Percentiles rank a stretch among this genome's conserved stretches.
Evolutionary conservation across 1,140 invertebrate species (phyloP).

Genomic region (Aradophagus sp.): DNA sequence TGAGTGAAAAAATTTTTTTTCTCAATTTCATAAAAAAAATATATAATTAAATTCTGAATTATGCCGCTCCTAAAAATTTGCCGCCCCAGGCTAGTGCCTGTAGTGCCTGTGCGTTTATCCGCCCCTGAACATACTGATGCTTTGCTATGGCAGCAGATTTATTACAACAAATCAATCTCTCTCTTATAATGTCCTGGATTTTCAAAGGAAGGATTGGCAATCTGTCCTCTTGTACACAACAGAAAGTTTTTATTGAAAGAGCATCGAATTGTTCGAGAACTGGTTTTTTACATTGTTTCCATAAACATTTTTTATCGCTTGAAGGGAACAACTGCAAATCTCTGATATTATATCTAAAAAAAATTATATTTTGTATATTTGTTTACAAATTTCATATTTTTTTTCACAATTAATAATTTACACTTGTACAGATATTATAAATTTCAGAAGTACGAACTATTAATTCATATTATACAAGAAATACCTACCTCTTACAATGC

Average conservation of each 20-base stretch:
- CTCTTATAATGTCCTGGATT: neutral
- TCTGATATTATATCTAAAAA: constrained; percentile 11
- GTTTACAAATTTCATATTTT: no score
- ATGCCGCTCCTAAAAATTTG: no score
- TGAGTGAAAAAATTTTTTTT: no score
- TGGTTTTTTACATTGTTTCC: constrained; percentile 32
- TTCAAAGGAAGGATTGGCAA: neutral
- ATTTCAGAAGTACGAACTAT: neutral
- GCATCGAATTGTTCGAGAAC: constrained; percentile 21
- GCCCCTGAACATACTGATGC: constrained; percentile 16
- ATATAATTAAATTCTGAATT: no score
- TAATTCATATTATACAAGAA: neutral
- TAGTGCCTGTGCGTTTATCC: no score
- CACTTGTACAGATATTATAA: no score
- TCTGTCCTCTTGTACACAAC: constrained; percentile 18
- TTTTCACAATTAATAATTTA: neutral
- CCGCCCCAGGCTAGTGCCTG: no score
- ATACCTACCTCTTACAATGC: constrained; percentile 5
- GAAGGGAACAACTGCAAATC: constrained; percentile 24
- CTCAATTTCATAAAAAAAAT: no score
- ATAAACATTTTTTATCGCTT: constrained; percentile 33
- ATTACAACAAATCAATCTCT: constrained; percentile 15
- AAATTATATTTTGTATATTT: neutral
- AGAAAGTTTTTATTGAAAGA: constrained; percentile 31
- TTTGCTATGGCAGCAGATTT: constrained; percentile 15